Conservation (phyloP, 1,140 invertebrate species). For the Pseudomyrmex flavicornis region DNA sequence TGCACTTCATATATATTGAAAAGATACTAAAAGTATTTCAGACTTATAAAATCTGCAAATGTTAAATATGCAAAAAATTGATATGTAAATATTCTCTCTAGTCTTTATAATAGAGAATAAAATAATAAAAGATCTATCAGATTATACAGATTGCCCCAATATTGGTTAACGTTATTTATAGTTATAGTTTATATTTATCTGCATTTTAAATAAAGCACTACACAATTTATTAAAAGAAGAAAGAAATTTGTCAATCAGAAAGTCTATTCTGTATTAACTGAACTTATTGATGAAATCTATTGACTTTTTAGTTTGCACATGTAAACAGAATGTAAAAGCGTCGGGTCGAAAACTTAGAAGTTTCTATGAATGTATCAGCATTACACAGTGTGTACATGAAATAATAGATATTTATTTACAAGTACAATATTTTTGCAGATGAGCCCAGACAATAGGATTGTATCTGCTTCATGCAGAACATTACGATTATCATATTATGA, state of each 20-base stretch:
- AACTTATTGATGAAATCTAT: conserved; percentile 6
- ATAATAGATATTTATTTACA: conserved; percentile 81
- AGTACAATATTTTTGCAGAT: conserved; percentile 73
- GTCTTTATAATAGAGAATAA: conserved; percentile 15
- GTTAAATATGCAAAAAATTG: conserved; percentile 34
- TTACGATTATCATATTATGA: conserved; percentile 38
- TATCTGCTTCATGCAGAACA: conserved; percentile 43
- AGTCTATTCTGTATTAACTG: neutral
- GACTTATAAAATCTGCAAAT: neutral
- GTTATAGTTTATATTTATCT: conserved; percentile 5
- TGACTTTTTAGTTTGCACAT: conserved; percentile 25
- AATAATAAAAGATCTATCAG: conserved; percentile 16
- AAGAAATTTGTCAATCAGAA: neutral
- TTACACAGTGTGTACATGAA: conserved; percentile 76
- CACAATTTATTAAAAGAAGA: conserved; percentile 4
- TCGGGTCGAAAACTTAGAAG: conserved; percentile 38
- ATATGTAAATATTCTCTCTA: conserved; percentile 37
- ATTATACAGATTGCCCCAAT: conserved; percentile 31
- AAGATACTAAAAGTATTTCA: conserved; percentile 5
- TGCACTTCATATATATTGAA: conserved; percentile 5
- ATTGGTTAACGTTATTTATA: conserved; percentile 22
- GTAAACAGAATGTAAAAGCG: conserved; percentile 36
- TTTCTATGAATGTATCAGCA: conserved; percentile 63
- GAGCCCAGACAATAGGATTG: conserved; percentile 68
- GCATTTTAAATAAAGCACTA: conserved; percentile 6